Evolutionary conservation across 2,113 vertebrate species (phyloP), one percentile per base, ranked within the genome.

Genomic region (Myocastor coypus): DNA sequence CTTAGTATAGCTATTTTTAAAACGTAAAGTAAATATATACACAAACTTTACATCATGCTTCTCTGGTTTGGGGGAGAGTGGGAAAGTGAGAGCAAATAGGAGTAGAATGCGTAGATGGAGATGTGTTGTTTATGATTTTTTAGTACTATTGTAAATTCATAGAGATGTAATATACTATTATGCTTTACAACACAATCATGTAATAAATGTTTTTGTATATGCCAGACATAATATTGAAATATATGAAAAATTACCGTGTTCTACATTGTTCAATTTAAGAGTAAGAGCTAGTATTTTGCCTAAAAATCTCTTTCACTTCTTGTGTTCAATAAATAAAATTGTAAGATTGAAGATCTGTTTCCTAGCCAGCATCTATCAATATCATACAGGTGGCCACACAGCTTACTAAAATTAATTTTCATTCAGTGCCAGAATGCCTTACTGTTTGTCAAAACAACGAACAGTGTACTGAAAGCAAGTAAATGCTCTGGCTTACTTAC

Each of bases 371-470:
- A 28, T 92, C 24, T 90, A 52, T 73, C 34, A 69, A 3, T 40
- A 42, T 46, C 30, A 86, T 68, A 91, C 10, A 30, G 20, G 14
- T 95, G 92, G 50, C n/a, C 68, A 96, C 63, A 82, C 24, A 52
- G 75, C n/a, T 87, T 84, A 71, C 59, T 96, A 86, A 24, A 81
- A 87, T 57, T 84, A 69, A 71, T 82, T 94, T 93, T 90, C 61
- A 1, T 14, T 93, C 52, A 34, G 14, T 83, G 42, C 40, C 42
- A 66, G 88, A 92, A 89, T 69, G 73, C 78, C 89, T 96, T 42
- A 40, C 59, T 90, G 59, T 34, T 84, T 63, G 64, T 50, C 55
- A 12, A 81, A 95, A 87, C 64, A 95, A 68, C 93, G 91, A 91
- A 63, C n/a, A 68, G 20, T 8, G 14, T 37, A 93, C 16, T 34